phyloP scores from a whole-genome alignment of 2,113 vertebrate genomes.

The Pteropus alecto region DNA sequence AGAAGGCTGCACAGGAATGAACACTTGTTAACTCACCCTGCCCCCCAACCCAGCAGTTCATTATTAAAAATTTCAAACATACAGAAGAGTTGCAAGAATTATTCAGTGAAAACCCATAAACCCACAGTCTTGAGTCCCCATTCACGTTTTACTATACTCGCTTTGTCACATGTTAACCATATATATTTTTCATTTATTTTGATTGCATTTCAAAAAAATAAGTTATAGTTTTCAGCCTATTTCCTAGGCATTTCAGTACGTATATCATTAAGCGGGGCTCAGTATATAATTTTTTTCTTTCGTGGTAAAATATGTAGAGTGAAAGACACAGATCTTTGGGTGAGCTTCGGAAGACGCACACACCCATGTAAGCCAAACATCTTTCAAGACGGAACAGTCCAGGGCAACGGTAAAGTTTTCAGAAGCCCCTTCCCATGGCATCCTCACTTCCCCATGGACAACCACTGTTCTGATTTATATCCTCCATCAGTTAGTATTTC shows the following conservation, averaged over 20 bases:
- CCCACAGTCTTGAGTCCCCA: background rate
- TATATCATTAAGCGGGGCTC: background rate
- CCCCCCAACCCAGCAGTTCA: background rate
- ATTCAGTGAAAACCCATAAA: background rate
- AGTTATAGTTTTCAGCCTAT: background rate
- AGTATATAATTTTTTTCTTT: background rate
- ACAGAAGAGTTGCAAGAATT: background rate
- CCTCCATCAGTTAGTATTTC: background rate
- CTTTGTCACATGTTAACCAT: background rate
- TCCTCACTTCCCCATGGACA: rapidly evolving
- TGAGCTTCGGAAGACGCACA: background rate
- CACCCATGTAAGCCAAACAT: background rate
- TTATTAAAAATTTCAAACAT: background rate
- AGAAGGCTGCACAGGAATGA: background rate
- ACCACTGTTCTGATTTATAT: background rate
- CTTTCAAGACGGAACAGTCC: background rate
- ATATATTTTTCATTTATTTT: background rate
- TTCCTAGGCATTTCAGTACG: background rate
- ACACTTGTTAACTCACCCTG: background rate
- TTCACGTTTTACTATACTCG: background rate
- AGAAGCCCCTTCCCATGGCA: background rate
- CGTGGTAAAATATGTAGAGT: background rate
- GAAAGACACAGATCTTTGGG: background rate
- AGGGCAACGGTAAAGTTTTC: background rate
- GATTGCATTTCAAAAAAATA: background rate